Base-by-base conservation (phyloP, 2,888 invertebrate genomes). In the Chrysomela aeneicollis region DNA sequence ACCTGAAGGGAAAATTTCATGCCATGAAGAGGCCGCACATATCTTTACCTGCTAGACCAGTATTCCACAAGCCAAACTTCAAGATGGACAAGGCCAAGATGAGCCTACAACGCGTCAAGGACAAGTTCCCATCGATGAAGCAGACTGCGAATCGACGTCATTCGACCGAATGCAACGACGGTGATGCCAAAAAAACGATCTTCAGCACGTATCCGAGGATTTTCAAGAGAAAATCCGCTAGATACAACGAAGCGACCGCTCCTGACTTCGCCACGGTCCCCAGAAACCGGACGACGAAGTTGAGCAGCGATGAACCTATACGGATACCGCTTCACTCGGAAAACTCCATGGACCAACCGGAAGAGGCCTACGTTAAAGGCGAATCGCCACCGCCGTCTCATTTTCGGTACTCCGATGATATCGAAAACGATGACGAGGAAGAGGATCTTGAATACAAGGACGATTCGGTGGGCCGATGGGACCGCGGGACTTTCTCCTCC, bases 201-300 rank as follows among this genome's bases (percentile, higher is more conserved):
- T 91, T 91, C 42, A 88, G 89, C 73, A 93, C 94, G 0, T 93
- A 91, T 78, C 94, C 94, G 0, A 87, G 93, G 73, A 86, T 93
- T 70, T 89, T 90, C 74, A 77, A 75, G 59, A 77, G 74, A 68
- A 77, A 77, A 60, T 50, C 68, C 0, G 21, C 55, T 1, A 50
- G 60, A 8, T 61, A 61, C 46, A 86, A 86, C 64, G 87, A 87
- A 1, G 57, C 46, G 18, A 26, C 15, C 37, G 22, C 42, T 6
- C 88, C 89, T 2, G 90, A 89, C 55, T 91, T 89, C 64, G 88
- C 90, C 0, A 89, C 91, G 18, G 85, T 90, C 9, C 87, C 88
- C 0, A 82, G 87, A 86, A 50, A 50, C 35, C 59, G 61, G 49
- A 62, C 64, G 37, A 67, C 54, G 52, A 63, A 68, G 61, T 42